phyloP scores from a whole-genome alignment of 2,888 invertebrate species.

The Drosophila pullipes region DNA sequence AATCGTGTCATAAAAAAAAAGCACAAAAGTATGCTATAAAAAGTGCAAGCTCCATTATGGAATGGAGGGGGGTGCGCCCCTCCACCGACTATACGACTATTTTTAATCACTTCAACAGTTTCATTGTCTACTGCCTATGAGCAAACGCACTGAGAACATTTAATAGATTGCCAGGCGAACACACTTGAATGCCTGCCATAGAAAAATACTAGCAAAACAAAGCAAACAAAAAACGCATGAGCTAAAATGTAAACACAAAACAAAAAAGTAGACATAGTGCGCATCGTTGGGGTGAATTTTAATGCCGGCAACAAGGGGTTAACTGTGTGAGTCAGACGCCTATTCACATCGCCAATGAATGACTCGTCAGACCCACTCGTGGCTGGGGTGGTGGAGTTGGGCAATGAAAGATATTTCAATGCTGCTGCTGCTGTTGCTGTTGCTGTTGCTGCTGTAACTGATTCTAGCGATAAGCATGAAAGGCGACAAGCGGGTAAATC shows the following conservation, averaged over 20 bases:
- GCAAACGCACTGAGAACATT: conserved; percentile 73
- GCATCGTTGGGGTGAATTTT: conserved; percentile 19
- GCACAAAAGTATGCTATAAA: conserved; percentile 48
- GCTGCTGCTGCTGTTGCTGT: conserved; percentile 11
- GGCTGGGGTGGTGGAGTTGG: background rate
- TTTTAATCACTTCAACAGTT: conserved; percentile 80
- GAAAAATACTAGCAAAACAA: conserved; percentile 49
- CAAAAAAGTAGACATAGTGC: conserved; percentile 27
- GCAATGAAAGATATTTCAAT: conserved; percentile 66
- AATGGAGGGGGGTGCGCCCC: no score
- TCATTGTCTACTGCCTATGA: conserved; percentile 69
- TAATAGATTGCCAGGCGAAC: conserved; percentile 69
- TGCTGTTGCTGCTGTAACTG: conserved; percentile 40
- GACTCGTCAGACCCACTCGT: conserved; percentile 24
- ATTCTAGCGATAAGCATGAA: conserved; percentile 74
- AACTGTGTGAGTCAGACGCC: conserved; percentile 68
- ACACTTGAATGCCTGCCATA: conserved; percentile 39
- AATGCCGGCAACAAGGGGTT: conserved; percentile 67
- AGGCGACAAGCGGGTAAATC: conserved; percentile 51
- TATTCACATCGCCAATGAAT: conserved; percentile 43
- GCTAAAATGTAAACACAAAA: conserved; percentile 34
- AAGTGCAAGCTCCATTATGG: conserved; percentile 17
- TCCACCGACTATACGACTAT: no score
- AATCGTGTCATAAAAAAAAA: conserved; percentile 41
- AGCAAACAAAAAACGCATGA: conserved; percentile 24